Evolutionary conservation across 2,113 vertebrate genomes (phyloP), one percentile per base, ranked within the genome.

Genomic region (Scolopax mira): DNA sequence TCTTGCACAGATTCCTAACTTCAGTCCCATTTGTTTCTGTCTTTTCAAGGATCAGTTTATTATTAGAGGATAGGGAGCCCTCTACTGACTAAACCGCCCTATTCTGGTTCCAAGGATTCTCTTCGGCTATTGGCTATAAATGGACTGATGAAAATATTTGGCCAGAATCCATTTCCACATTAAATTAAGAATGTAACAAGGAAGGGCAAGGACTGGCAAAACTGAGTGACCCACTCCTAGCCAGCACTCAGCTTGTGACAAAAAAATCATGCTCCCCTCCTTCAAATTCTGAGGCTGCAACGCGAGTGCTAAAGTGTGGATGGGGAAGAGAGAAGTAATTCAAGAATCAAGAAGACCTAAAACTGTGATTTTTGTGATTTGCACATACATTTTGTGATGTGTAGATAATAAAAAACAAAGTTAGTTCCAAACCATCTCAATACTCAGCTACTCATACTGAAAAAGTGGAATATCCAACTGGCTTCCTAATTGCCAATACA

Each of bases 71-170:
- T 51, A 16, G 79, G 55, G 79, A 78, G 88, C 94, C 94, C 94
- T 94, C 94, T 97, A 48, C 88, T 94, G 96, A 92, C 61, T n/a
- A 66, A 88, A 94, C 22, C 0, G 13, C 3, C 15, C 49, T 65
- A 91, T 74, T 84, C 86, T 61, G n/a, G 8, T 82, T 17, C 18
- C 23, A 88, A 44, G 14, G 24, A 85, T 37, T 72, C 35, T 86
- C n/a, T 30, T 23, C 9, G 48, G n/a, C 23, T 46, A 14, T 2
- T 0, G 3, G 4, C 54, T 79, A 18, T 22, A 67, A 83, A 61
- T 1, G 19, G 28, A 17, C 25, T 27, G n/a, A 31, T 7, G 6
- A 1, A 6, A 69, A 9, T n/a, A 21, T 6, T 49, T 21, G 39
- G 31, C 25, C n/a, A 2, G 7, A 73, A 57, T n/a, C 30, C 0